Base-by-base conservation (phyloP, 2,113 vertebrate species). In the Anhinga anhinga region DNA sequence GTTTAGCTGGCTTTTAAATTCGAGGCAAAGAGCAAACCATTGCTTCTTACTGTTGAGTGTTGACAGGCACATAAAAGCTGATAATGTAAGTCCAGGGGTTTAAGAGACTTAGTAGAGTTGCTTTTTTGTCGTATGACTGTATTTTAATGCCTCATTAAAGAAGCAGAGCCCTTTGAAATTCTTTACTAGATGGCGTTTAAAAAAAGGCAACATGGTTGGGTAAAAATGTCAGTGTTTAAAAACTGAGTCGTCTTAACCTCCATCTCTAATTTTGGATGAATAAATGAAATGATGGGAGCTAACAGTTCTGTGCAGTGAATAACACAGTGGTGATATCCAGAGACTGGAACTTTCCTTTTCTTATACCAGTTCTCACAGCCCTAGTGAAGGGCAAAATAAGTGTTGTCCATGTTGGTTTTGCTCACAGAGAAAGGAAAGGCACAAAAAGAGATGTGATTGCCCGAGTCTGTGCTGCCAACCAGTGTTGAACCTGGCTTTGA, bases 21-120 rank as follows among this genome's bases (percentile, higher is more conserved):
- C 15, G 10, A 97, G 95, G 93, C 96, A 97, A 95, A 96, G 93
- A 96, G 96, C 96, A 97, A 98, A 96, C 91, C 90, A 92, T 96
- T 96, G 96, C 97, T 96, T 96, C 97, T 97, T 97, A 93, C 87
- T 93, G 73, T 93, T 92, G 96, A 98, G 98, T 98, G 98, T 98
- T 99, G 99, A 99, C 98, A 99, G 98, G 98, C 98, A 98, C 98
- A 98, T 99, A 99, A 99, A 99, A 98, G 98, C 97, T 98, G 98
- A 98, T 98, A 98, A 98, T 98, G 98, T 98, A 98, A 98, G 98
- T 95, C 98, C 97, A 96, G 97, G 96, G 96, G 97, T 98, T 98
- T 98, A 97, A 98, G 98, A 97, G 95, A 98, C 97, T 96, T 97
- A 95, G 95, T 97, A 95, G 98, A 97, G 96, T 98, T 98, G 97